Evolutionary conservation across 1,140 invertebrate genomes (phyloP), one percentile per base, ranked within the genome.

Genomic region (Luehdorfia chinensis): DNA sequence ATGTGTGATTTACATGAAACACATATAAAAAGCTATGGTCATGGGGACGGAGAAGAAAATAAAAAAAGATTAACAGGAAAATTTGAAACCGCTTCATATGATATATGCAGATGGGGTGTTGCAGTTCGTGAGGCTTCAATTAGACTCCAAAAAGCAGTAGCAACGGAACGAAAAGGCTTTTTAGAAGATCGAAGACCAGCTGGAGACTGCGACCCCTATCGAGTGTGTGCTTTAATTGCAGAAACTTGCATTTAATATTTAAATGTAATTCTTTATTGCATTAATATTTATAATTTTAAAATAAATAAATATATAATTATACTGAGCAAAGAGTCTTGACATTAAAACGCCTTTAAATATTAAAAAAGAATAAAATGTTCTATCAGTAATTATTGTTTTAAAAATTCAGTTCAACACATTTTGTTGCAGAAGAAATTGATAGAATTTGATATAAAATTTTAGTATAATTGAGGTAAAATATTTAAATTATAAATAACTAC

Each of bases 201-300:
- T 13, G 96, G 96, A 43, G 98, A 98, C 83, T 96, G 95, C 71
- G 97, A 98, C 84, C 96, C 97, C 0, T 98, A 98, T 74, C 84
- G 88, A 30, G 93, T 96, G 2, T 90, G 91, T 51, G 88, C 93
- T 51, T 89, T 92, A 11, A 67, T 96, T 4, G 89, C 94, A n/a
- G 66, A 75, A 68, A 70, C 65, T 27, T 81, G 75, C 30, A 31
- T 57, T 23, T 57, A 55, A 51, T 21, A 47, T 13, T 23, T 37
- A 21, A 21, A 2, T 23, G n/a, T 9, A 16, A 18, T 4, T 16
- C 11, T 15, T 30, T n/a, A 32, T 32, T 9, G 19, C 9, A 12
- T 30, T 36, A 15, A 43, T 12, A 33, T 2, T 52, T 19, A 30
- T 13, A 32, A 33, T 31, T 21, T 21, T 21, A 6, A 21, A 6